These are phyloP conservation scores for Mellilla xanthometata DNA, from an alignment of 2,888 invertebrate genomes.

Conservation along the genomic window DNA sequence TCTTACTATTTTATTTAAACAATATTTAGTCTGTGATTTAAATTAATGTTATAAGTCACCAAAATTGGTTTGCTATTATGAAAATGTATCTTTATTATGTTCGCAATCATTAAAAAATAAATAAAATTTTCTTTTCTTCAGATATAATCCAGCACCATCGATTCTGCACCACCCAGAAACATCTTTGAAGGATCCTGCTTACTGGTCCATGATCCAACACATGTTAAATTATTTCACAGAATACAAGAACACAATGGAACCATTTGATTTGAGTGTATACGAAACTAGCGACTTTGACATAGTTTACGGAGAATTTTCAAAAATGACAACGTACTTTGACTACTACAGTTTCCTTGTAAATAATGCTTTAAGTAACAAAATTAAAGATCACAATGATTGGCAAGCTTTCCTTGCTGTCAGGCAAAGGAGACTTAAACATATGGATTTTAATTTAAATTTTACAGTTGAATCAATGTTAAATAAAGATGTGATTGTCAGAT, in stretches of 20 bases:
- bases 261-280: constrained; percentile 51
- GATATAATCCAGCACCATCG: constrained; percentile 69
- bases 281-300: constrained; percentile 54
- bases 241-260: constrained; percentile 51
- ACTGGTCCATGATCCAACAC: constrained; percentile 60
- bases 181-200: constrained; percentile 62
- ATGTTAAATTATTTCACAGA: constrained; percentile 58
- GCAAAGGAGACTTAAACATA: constrained; percentile 60
- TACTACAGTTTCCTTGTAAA: constrained; percentile 57
- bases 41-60: no score
- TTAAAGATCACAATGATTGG: constrained; percentile 22
- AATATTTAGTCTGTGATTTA: no score
- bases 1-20: no score
- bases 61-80: no score
- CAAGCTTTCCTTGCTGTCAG: constrained; percentile 47
- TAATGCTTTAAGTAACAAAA: constrained; percentile 42
- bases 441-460: constrained; percentile 55
- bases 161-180: constrained; percentile 68
- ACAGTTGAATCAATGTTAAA: constrained; percentile 48
- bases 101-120: not conserved
- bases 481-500: constrained; percentile 49
- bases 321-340: constrained; percentile 59
- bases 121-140: constrained; percentile 33
- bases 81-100: no score
- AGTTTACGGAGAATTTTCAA: constrained; percentile 43